Percentiles rank a stretch among this genome's conserved stretches.
phyloP scores from a whole-genome alignment of 1,140 invertebrate genomes.

The Drosophila paulistorum region DNA sequence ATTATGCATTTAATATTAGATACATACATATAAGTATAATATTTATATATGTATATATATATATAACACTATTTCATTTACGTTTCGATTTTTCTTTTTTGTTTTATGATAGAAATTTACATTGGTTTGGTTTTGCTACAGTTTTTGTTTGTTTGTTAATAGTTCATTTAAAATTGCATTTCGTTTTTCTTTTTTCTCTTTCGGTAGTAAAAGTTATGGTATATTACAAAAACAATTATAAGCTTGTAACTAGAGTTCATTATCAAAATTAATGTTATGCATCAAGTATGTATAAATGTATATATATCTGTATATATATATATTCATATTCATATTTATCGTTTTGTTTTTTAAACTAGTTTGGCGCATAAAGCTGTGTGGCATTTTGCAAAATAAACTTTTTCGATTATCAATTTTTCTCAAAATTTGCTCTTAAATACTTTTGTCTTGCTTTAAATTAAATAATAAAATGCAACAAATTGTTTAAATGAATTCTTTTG shows the following conservation, averaged over 20 bases:
- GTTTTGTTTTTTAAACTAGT: slow-evolving; percentile 73
- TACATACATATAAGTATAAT: slow-evolving; percentile 55
- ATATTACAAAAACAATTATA: slow-evolving; percentile 75
- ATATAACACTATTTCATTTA: slow-evolving; percentile 58
- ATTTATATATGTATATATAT: slow-evolving; percentile 64
- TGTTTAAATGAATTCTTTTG: slow-evolving; percentile 36
- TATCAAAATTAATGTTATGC: slow-evolving; percentile 39
- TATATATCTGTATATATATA: slow-evolving; percentile 47
- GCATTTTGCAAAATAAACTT: slow-evolving; percentile 70
- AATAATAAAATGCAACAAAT: slow-evolving; percentile 47
- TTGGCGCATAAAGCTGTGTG: slow-evolving; percentile 80
- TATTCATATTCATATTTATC: slow-evolving; percentile 21
- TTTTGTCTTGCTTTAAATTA: slow-evolving; percentile 72
- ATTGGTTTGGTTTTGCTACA: slow-evolving; percentile 73
- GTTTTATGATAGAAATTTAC: slow-evolving; percentile 65
- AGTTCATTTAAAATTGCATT: slow-evolving; percentile 51
- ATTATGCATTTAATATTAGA: slow-evolving; percentile 73
- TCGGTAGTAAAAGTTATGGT: slow-evolving; percentile 55
- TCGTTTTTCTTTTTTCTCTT: slow-evolving; percentile 6
- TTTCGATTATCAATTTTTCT: slow-evolving; percentile 49
- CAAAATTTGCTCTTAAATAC: slow-evolving; percentile 69
- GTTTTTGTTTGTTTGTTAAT: slow-evolving; percentile 40
- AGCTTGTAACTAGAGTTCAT: slow-evolving; percentile 36
- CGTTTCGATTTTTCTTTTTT: neutral
- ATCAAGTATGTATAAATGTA: slow-evolving; percentile 39